Conservation (phyloP, 2,797 vertebrate genomes). For the Clarias fuscus region DNA sequence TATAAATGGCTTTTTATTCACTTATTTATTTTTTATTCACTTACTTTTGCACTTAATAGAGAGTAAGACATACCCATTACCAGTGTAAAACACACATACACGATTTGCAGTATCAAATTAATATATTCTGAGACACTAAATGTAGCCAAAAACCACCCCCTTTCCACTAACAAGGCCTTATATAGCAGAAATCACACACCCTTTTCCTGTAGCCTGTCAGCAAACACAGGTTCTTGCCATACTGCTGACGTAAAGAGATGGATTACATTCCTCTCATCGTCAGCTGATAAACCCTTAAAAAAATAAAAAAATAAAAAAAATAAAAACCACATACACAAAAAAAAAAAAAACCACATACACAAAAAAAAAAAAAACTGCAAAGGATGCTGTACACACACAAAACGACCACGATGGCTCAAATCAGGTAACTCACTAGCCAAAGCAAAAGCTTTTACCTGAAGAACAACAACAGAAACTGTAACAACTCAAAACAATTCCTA, state of each 20-base stretch:
- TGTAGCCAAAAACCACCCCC: background rate
- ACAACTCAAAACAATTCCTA: background rate
- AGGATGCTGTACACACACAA: background rate
- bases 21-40: no score
- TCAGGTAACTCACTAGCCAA: background rate
- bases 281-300: conserved; percentile 12
- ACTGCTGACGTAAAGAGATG: conserved; percentile 8
- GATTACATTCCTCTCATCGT: conserved; percentile 32
- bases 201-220: conserved; percentile 42
- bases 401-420: background rate
- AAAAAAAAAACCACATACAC: background rate
- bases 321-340: no score
- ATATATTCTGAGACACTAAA: background rate
- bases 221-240: conserved; percentile 22
- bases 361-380: background rate
- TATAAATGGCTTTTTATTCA: background rate
- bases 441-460: conserved; percentile 24
- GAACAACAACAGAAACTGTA: background rate
- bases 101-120: no score
- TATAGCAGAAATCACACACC: conserved; percentile 15
- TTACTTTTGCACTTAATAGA: background rate
- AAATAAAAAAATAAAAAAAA: conserved; percentile 11
- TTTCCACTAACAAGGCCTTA: background rate
- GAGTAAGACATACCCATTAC: background rate
- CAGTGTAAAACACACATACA: background rate